phyloP scores from a whole-genome alignment of 2,888 invertebrate species.

The Aporophyla lueneburgensis region DNA sequence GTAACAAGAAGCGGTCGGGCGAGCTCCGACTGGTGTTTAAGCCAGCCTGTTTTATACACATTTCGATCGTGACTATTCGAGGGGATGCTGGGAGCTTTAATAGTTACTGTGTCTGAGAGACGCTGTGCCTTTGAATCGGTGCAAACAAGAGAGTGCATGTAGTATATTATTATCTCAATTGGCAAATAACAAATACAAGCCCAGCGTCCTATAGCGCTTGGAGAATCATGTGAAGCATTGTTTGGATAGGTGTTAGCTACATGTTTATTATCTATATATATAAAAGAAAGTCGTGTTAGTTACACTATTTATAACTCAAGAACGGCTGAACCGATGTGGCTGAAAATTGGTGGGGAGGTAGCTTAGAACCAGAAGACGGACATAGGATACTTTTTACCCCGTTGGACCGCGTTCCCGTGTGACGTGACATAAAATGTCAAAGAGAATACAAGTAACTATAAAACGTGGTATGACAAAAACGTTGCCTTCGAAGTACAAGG shows the following conservation, averaged over 20 bases:
- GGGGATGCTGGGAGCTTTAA: constrained; percentile 56
- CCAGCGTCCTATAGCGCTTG: constrained; percentile 9
- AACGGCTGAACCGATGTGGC: too few species aligned
- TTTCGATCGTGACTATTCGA: constrained; percentile 61
- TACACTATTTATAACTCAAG: too few species aligned
- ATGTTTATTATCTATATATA: too few species aligned
- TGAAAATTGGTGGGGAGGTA: too few species aligned
- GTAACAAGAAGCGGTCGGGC: constrained; percentile 64
- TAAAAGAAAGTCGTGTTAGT: too few species aligned
- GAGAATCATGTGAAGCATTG: neutral
- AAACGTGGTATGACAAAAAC: too few species aligned
- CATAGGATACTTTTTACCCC: too few species aligned
- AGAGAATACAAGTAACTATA: too few species aligned
- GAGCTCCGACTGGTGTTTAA: constrained; percentile 59
- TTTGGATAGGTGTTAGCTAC: neutral
- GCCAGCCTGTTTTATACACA: constrained; percentile 62
- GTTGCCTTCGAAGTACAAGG: too few species aligned
- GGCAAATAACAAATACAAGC: constrained; percentile 50
- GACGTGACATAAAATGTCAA: too few species aligned
- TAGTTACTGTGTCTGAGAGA: constrained; percentile 41
- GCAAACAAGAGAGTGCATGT: constrained; percentile 44
- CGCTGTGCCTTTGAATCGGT: constrained; percentile 40
- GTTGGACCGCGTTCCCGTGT: too few species aligned
- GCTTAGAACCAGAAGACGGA: too few species aligned
- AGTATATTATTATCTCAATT: constrained; percentile 48